These are phyloP conservation scores for Peromyscus nudipes DNA, from an alignment of 2,797 vertebrate species.

Conservation along the genomic window DNA sequence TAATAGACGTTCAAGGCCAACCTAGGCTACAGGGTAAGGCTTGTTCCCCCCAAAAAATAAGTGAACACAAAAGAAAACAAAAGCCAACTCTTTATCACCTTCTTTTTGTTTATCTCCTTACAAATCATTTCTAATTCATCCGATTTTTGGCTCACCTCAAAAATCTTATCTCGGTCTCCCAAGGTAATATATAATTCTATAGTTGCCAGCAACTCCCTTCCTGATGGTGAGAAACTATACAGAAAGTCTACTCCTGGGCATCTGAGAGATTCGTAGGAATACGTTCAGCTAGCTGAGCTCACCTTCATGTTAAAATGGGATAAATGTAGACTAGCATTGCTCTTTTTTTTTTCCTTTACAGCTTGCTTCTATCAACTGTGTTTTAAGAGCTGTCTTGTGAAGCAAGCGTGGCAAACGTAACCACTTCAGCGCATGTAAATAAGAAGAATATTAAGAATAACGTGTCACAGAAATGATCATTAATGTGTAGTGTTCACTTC, in stretches of 20 bases:
- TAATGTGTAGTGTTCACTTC: slow-evolving; percentile 71
- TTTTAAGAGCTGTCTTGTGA: slow-evolving; percentile 75
- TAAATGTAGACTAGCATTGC: slow-evolving; percentile 69
- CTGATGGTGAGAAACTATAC: slow-evolving; percentile 61
- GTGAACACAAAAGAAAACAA: not conserved
- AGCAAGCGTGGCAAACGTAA: slow-evolving; percentile 79
- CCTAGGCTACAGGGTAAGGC: not conserved
- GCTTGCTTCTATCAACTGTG: slow-evolving; percentile 28
- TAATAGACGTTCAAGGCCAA: no score
- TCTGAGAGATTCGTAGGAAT: slow-evolving; percentile 58
- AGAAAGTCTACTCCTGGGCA: slow-evolving; percentile 78
- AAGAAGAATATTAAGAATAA: slow-evolving; percentile 81
- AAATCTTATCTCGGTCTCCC: slow-evolving; percentile 26
- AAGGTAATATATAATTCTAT: slow-evolving; percentile 70
- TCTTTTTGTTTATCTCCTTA: not conserved
- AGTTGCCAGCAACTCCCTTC: slow-evolving; percentile 65
- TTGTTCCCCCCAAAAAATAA: not conserved
- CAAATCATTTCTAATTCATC: slow-evolving; percentile 69
- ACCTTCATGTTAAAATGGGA: slow-evolving; percentile 77
- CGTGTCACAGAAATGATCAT: slow-evolving; percentile 77
- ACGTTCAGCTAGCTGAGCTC: slow-evolving; percentile 71
- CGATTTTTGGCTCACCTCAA: slow-evolving; percentile 70
- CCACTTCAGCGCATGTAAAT: slow-evolving; percentile 77
- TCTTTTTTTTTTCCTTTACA: slow-evolving; percentile 1
- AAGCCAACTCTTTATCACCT: not conserved